Base-by-base conservation (phyloP, 2,888 invertebrate species). In the Anthophora plumipes region DNA sequence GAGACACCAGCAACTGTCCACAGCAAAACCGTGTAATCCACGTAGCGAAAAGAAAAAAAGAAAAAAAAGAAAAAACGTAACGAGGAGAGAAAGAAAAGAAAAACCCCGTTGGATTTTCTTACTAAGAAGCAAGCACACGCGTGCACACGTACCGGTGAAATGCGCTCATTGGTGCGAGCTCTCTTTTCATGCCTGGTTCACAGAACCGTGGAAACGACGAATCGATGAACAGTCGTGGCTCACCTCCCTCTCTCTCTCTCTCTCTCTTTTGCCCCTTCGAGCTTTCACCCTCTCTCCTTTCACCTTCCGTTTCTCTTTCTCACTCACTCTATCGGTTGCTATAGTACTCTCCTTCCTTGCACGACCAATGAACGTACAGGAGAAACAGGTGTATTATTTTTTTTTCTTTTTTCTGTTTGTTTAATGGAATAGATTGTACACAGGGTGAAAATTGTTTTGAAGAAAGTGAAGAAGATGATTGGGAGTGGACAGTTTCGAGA, bases 171-270 rank as follows among this genome's bases (percentile, higher is more conserved):
- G 84, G 78, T 77, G 76, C 71, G 67, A 60, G 69, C 55, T 75
- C 70, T 67, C 77, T 81, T 76, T 83, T 85, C 82, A 78, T 78
- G 75, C 77, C 84, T 80, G 82, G 87, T 87, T 87, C 86, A 87
- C 77, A 74, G 82, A 84, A 84, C 80, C 86, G 86, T 84, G 80
- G 84, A 79, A 78, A 77, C 85, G 80, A 71, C 83, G 87, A 88
- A 88, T 88, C 88, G 88, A 88, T 88, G 87, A 86, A 84, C 83
- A 70, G 77, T 72, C 83, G 78, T 82, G 75, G 80, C 85, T 87
- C 83, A 75, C 85, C 88, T 59, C 22, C 31, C 52, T 55, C 31
- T 61, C 48, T 75, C 52, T 17, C 81, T 60, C 66, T 46, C 54
- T 3, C 71, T 9, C 20, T 20, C 77, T 37, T 48, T n/a, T 68